These are phyloP conservation scores for Baryphthengus martii DNA, from an alignment of 2,113 vertebrate species.

Conservation along the genomic window DNA sequence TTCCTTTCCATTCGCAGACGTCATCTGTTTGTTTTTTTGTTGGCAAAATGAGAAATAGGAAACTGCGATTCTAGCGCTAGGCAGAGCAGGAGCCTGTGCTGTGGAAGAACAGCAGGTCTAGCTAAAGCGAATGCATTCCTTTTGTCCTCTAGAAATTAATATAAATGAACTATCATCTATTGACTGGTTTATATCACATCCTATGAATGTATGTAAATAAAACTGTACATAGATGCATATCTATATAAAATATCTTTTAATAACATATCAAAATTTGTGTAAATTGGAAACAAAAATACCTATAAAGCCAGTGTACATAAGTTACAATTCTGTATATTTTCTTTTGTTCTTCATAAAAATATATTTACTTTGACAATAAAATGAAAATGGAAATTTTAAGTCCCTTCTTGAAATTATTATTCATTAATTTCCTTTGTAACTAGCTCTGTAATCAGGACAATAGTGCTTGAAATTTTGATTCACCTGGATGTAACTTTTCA, in stretches of 20 bases:
- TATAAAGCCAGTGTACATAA: constrained; percentile 80
- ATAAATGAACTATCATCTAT: constrained; percentile 79
- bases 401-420: background rate
- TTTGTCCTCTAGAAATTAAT: constrained; percentile 84
- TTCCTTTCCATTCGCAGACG: constrained; percentile 23
- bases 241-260: constrained; percentile 84
- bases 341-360: constrained; percentile 88
- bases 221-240: constrained; percentile 81
- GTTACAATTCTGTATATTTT: constrained; percentile 86
- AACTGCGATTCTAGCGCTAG: background rate
- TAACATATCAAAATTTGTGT: constrained; percentile 82
- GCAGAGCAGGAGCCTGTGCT: constrained; percentile 19
- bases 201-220: constrained; percentile 99
- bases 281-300: constrained; percentile 79
- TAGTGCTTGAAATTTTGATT: background rate
- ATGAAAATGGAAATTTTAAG: constrained; percentile 74
- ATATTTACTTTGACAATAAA: constrained; percentile 98
- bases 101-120: constrained; percentile 36
- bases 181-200: constrained; percentile 87
- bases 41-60: constrained; percentile 52
- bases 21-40: constrained; percentile 49
- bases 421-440: background rate
- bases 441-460: background rate
- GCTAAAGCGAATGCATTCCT: constrained; percentile 81
- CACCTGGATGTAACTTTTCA: constrained; percentile 18